Percentiles rank a stretch among this genome's conserved stretches.
Conservation (phyloP, 2,888 invertebrate genomes). For the Epinotia bilunana region DNA sequence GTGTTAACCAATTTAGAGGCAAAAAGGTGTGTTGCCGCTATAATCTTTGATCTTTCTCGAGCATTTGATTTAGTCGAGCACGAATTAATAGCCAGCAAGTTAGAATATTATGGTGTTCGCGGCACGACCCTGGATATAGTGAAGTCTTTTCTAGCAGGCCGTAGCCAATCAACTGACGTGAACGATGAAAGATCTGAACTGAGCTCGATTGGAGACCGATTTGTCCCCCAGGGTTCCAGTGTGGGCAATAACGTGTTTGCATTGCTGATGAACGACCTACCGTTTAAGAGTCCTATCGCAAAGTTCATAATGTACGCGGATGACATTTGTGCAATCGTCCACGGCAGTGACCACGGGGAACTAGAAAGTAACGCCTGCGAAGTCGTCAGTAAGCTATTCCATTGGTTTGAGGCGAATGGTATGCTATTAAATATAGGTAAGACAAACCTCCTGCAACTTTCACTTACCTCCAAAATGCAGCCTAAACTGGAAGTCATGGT, state of each 20-base stretch:
- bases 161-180: not conserved
- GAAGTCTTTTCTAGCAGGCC: not conserved
- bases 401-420: too few relatives aligned
- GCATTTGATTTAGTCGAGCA: constrained; percentile 11
- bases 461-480: too few relatives aligned
- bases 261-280: not conserved
- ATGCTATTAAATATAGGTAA: too few relatives aligned
- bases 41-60: constrained; percentile 1
- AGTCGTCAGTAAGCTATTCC: too few relatives aligned
- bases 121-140: not conserved
- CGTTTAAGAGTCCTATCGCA: not conserved
- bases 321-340: not conserved
- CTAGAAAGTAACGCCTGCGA: not conserved
- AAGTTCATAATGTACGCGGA: not conserved
- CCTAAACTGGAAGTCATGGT: too few relatives aligned
- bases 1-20: not conserved
- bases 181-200: not conserved
- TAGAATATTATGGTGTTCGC: constrained; percentile 3
- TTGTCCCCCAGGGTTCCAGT: not conserved
- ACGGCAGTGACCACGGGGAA: not conserved
- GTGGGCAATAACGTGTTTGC: not conserved
- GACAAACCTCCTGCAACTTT: too few relatives aligned
- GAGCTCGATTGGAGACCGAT: not conserved
- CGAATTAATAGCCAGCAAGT: not conserved
- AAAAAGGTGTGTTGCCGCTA: not conserved